Conservation (phyloP, 1,140 invertebrate species). For the Arion vulgaris region DNA sequence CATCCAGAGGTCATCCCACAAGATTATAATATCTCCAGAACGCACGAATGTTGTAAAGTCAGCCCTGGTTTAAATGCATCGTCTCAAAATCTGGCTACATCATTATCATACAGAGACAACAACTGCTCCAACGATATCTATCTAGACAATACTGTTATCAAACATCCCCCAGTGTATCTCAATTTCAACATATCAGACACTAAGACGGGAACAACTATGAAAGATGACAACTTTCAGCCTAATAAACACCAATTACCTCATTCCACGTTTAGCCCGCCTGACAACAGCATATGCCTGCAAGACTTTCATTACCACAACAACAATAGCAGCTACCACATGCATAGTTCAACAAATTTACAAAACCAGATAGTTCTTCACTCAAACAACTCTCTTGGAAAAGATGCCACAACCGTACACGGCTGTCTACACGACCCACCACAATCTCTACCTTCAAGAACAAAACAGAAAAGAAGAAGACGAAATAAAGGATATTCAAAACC, state of each 20-base stretch:
- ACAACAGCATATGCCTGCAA: not conserved
- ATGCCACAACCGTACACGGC: not conserved
- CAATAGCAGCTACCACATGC: not conserved
- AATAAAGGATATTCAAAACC: conserved; percentile 25
- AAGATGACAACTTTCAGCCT: not conserved
- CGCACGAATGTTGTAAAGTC: not conserved
- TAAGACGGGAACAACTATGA: not conserved
- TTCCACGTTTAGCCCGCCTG: not conserved
- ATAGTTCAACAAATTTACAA: not conserved
- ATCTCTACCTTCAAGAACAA: not conserved
- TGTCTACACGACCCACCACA: not conserved
- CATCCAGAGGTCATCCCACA: not conserved
- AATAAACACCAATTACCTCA: not conserved
- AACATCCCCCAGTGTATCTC: not conserved
- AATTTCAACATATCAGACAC: not conserved
- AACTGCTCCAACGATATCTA: not conserved
- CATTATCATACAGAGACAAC: not conserved
- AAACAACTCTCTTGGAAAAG: too few relatives aligned
- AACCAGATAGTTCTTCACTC: not conserved
- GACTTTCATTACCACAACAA: not conserved
- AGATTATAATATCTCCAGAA: too few relatives aligned
- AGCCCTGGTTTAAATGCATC: not conserved
- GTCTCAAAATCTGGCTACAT: not conserved
- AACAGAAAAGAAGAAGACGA: conserved; percentile 13
- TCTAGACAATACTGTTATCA: not conserved